phyloP scores from a whole-genome alignment of 1,140 invertebrate genomes.

The Caenorhabditis latens region DNA sequence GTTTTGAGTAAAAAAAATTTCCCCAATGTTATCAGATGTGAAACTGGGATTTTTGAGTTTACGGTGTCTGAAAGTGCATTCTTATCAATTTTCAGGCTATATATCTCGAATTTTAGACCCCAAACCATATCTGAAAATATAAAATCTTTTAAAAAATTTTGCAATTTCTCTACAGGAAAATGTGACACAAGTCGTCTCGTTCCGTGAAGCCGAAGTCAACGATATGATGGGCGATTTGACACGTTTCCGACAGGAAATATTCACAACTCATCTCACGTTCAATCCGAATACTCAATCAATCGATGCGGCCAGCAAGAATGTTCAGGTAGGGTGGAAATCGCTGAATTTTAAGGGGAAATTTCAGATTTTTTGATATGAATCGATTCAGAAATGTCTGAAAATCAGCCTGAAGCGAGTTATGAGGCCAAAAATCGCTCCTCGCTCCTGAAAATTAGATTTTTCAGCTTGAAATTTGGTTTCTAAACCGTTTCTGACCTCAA shows the following conservation, averaged over 20 bases:
- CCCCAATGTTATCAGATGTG: too few relatives aligned
- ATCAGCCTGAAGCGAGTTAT: too few relatives aligned
- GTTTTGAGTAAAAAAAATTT: too few relatives aligned
- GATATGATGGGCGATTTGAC: conserved; percentile 49
- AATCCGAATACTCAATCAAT: conserved; percentile 36
- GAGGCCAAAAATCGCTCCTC: too few relatives aligned
- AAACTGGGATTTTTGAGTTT: not conserved
- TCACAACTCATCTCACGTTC: conserved; percentile 48
- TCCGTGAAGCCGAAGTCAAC: conserved; percentile 42
- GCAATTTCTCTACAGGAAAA: conserved; percentile 37
- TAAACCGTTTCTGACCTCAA: too few relatives aligned
- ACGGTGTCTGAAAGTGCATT: not conserved
- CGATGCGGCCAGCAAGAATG: conserved; percentile 53
- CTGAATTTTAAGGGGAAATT: not conserved
- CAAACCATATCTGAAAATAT: too few relatives aligned
- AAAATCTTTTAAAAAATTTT: too few relatives aligned
- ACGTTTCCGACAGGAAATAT: conserved; percentile 48
- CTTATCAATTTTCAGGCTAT: not conserved
- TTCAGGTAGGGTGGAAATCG: conserved; percentile 16
- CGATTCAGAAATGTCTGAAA: too few relatives aligned
- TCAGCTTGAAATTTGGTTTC: too few relatives aligned
- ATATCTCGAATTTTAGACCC: not conserved
- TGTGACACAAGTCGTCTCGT: conserved; percentile 30
- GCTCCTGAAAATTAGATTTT: too few relatives aligned
- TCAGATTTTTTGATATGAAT: not conserved